phyloP scores from a whole-genome alignment of 2,888 invertebrate genomes.

The Loripinus fragilis region DNA sequence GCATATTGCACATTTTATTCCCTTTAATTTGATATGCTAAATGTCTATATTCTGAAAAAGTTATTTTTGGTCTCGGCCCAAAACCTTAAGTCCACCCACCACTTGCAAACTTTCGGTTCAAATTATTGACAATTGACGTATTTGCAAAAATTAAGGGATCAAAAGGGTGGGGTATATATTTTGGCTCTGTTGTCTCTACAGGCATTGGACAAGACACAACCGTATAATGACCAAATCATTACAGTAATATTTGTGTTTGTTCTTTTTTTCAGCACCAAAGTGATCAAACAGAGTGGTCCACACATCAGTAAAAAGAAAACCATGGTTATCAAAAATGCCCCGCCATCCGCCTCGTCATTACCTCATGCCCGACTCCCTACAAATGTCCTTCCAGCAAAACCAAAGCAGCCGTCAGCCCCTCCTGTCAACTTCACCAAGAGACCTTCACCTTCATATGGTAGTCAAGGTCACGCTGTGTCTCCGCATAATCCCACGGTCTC shows the following conservation, averaged over 20 bases:
- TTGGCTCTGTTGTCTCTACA: background rate
- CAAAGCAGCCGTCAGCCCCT: slow-evolving; percentile 55
- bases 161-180: no score
- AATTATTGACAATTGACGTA: no score
- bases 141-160: no score
- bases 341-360: slow-evolving; percentile 29
- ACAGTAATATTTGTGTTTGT: slow-evolving; percentile 23
- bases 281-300: slow-evolving; percentile 95
- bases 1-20: no score
- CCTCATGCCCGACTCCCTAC: slow-evolving; percentile 27
- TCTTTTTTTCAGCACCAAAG: slow-evolving; percentile 90
- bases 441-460: slow-evolving; percentile 60
- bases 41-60: no score
- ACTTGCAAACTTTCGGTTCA: no score
- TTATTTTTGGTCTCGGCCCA: no score
- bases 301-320: slow-evolving; percentile 87
- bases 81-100: no score
- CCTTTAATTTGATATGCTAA: no score
- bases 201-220: no score
- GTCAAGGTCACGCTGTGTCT: slow-evolving; percentile 60
- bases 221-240: no score
- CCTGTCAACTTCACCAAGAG: slow-evolving; percentile 56
- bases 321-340: slow-evolving; percentile 67
- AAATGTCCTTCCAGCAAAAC: slow-evolving; percentile 51
- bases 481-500: slow-evolving; percentile 57